A percentile compares a stretch with the other conserved stretches of the same genome.
Evolutionary conservation across 1,140 invertebrate genomes (phyloP).

Genomic region (Drosophila lini): DNA sequence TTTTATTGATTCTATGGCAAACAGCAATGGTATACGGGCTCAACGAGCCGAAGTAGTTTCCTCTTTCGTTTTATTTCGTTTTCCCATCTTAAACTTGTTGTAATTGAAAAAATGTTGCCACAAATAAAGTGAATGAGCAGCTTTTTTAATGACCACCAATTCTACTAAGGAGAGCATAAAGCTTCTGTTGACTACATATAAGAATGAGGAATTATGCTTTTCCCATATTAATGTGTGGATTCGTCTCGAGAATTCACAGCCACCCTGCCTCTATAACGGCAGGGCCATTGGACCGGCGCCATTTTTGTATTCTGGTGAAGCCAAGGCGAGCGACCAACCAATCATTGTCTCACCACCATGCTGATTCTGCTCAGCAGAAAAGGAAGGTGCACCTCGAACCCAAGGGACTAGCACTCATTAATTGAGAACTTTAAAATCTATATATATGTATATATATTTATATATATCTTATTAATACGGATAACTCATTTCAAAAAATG

Average conservation of each 20-base stretch:
- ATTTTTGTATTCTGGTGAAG: not conserved
- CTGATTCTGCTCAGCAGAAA: not conserved
- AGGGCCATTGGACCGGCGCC: not conserved
- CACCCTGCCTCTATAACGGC: not conserved
- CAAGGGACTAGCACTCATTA: too few relatives aligned
- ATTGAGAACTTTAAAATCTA: too few relatives aligned
- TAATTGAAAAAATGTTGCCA: too few relatives aligned
- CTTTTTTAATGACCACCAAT: too few relatives aligned
- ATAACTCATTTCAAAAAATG: not conserved
- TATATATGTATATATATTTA: too few relatives aligned
- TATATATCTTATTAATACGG: not conserved
- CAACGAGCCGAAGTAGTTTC: too few relatives aligned
- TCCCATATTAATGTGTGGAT: not conserved
- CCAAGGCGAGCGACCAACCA: not conserved
- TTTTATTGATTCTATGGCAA: too few relatives aligned
- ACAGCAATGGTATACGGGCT: too few relatives aligned
- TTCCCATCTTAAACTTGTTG: too few relatives aligned
- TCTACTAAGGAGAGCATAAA: too few relatives aligned
- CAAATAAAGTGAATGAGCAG: too few relatives aligned
- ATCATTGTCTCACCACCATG: slow-evolving; percentile 1
- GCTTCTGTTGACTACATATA: not conserved
- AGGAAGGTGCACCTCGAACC: not conserved
- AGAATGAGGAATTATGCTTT: not conserved
- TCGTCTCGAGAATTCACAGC: not conserved
- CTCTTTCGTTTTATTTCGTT: too few relatives aligned